Base-by-base conservation (phyloP, 2,797 vertebrate genomes). In the Alca torda region DNA sequence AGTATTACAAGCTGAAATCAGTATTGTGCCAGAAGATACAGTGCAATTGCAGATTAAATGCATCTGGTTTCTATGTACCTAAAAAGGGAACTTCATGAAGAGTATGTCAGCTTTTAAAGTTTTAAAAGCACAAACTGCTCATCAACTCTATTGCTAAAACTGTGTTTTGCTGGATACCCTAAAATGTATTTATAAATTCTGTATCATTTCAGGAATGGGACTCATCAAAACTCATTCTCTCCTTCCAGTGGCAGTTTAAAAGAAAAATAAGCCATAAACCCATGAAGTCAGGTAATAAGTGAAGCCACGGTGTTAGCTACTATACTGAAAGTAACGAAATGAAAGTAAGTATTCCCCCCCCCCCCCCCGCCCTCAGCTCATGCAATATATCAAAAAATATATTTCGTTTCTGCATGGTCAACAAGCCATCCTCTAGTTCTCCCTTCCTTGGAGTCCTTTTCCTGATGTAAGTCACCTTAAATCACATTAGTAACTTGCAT, bases 321-420 rank as follows among this genome's bases (percentile, higher is more conserved):
- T 61, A 16, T 18, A 61, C 13, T 41, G 54, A 65, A 94, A 73
- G 4, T 8, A 89, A 37, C 2, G 2, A 17, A 46, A 45, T 7
- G 3, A 56, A 25, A 50, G 1, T 10, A 46, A 53, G 4, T 3
- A 3, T n/a, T n/a, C n/a, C n/a, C n/a, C n/a, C n/a, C n/a, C n/a
- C n/a, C n/a, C n/a, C n/a, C n/a, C n/a, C n/a, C n/a, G n/a, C n/a
- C n/a, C n/a, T 72, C 8, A 65, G 6, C 5, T 85, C 13, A 63
- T 6, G 1, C 4, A 30, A 50, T 24, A 50, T 3, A 16, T 45
- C 60, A 3, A 6, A 26, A 43, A 43, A 68, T 31, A 16, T 0
- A 10, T 3, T 26, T 68, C 13, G 1, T 23, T 85, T 60, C 51
- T 74, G 6, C 3, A 19, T 19, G 35, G 75, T 16, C 37, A 83